Base-by-base conservation (phyloP, 2,888 invertebrate genomes). In the Cremastinae sp. region DNA sequence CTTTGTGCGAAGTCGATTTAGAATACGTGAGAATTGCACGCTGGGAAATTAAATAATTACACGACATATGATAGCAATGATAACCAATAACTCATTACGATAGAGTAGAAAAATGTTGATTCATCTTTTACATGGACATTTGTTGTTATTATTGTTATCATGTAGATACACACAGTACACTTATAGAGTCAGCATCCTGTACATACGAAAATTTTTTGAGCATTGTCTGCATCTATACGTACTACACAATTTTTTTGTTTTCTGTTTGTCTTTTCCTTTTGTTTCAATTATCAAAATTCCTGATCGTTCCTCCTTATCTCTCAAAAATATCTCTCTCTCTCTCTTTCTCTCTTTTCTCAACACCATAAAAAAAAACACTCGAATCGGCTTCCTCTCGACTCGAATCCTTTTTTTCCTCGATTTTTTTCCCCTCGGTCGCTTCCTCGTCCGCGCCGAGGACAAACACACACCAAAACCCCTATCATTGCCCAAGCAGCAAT, bases 401-500 rank as follows among this genome's bases (percentile, higher is more conserved):
- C 78, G 18, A 69, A 74, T 74, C 78, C 81, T 79, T 43, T 55
- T 62, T 76, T 80, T 72, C 28, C 28, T 28, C 28, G 28, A 28
- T 28, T 62, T 62, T 18, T 28, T 78, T 78, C 78, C 78, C 53
- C 76, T 77, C 76, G 76, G 74, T 72, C 69, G 69, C 73, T 74
- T 68, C 68, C 65, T 58, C 65, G 69, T 75, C 75, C 78, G 73
- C 72, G 55, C 76, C 69, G 64, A 56, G 70, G 65, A 43, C 66
- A 20, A 70, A 76, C 39, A 56, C 41, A 58, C 51, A 35, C 55
- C 58, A 76, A 76, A 69, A 73, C 83, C 84, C 84, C 83, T 75
- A 84, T 83, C 83, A 83, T 84, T 84, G 83, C 81, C 81, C 81
- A 78, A 91, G 90, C 91, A 96, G 94, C 91, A 94, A 96, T 91